These are phyloP conservation scores for Drosophila seguyi DNA, from an alignment of 1,140 invertebrate genomes.

Conservation along the genomic window DNA sequence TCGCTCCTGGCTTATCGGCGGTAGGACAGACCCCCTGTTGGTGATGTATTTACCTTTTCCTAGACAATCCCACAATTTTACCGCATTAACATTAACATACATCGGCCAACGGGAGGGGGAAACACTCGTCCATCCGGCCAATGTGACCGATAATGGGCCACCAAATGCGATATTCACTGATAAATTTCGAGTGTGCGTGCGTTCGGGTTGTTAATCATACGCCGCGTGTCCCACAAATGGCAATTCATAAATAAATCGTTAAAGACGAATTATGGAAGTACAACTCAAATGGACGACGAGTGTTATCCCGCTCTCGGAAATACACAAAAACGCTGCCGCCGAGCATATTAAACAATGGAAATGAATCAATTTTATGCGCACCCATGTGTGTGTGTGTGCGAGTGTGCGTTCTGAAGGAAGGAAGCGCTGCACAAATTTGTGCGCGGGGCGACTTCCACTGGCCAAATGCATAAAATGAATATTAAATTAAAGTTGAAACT, in stretches of 20 bases:
- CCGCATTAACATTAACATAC: conserved; percentile 51
- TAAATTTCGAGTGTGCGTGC: conserved; percentile 52
- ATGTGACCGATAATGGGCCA: conserved; percentile 64
- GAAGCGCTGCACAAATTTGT: conserved; percentile 80
- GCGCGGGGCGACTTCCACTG: conserved; percentile 42
- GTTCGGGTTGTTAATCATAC: conserved; percentile 66
- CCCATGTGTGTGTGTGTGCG: conserved; percentile 25
- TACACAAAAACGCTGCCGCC: conserved; percentile 57
- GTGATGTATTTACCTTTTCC: conserved; percentile 9
- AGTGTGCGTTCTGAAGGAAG: conserved; percentile 57
- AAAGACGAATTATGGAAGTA: conserved; percentile 72
- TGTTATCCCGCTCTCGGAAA: conserved; percentile 13
- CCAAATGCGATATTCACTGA: conserved; percentile 52
- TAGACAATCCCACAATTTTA: conserved; percentile 1
- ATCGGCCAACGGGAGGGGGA: conserved; percentile 27
- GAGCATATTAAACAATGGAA: conserved; percentile 82
- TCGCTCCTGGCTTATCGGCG: conserved; percentile 21
- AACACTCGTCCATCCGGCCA: conserved; percentile 54
- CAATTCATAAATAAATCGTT: conserved; percentile 77
- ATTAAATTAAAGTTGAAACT: conserved; percentile 83
- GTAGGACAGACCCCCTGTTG: background rate
- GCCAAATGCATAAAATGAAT: conserved; percentile 83
- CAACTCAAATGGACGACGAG: conserved; percentile 50
- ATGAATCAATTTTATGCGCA: conserved; percentile 81
- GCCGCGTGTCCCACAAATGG: conserved; percentile 37